Evolutionary conservation across 2,113 vertebrate genomes (phyloP).

Genomic region (Elephas maximus): DNA sequence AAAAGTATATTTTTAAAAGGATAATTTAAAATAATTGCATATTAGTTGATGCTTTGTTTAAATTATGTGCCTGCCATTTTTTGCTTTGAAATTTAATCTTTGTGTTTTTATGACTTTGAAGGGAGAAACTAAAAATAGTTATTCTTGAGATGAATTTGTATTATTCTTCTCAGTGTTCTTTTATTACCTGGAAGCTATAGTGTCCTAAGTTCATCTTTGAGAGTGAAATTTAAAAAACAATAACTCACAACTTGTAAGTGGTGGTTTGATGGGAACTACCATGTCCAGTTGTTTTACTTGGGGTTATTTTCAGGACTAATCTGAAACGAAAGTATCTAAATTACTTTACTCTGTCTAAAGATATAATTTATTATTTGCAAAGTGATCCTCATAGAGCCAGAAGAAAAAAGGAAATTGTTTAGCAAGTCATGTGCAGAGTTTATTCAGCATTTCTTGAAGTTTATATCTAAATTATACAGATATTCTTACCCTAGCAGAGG

Average conservation of each 20-base stretch:
- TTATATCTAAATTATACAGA: background rate
- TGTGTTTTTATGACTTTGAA: conserved; percentile 64
- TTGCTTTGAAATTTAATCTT: conserved; percentile 56
- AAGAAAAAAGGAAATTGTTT: conserved; percentile 28
- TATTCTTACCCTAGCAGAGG: conserved; percentile 36
- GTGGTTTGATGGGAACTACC: background rate
- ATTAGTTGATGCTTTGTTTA: conserved; percentile 54
- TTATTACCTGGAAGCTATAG: background rate
- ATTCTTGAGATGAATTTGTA: background rate
- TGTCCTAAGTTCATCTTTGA: background rate
- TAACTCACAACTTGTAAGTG: background rate
- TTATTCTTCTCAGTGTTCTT: conserved; percentile 3
- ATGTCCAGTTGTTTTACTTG: background rate
- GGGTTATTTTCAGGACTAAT: conserved; percentile 48
- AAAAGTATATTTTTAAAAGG: conserved; percentile 16
- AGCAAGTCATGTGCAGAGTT: background rate
- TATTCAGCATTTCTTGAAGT: conserved; percentile 42
- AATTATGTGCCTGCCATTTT: background rate
- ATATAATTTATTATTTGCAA: background rate
- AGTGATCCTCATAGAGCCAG: conserved; percentile 23
- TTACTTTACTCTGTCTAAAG: background rate
- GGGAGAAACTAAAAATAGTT: conserved; percentile 32
- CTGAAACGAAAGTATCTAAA: background rate
- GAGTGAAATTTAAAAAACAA: conserved; percentile 29
- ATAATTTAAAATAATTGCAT: conserved; percentile 47